Base-by-base conservation (phyloP, 2,888 invertebrate species). In the Tromatobia lineatoria region DNA sequence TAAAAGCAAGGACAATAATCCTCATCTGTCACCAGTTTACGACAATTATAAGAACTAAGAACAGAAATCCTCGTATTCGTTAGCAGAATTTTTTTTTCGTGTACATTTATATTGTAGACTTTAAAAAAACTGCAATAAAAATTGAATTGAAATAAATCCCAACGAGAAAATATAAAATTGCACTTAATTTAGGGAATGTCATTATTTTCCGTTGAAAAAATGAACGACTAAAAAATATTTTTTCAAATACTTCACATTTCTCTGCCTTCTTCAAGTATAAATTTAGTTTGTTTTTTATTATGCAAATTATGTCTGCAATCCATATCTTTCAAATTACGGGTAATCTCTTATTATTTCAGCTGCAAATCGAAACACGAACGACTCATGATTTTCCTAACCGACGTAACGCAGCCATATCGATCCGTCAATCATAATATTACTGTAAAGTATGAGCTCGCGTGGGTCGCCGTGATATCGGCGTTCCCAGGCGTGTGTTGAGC, bases 401-500 rank as follows among this genome's bases (percentile, higher is more conserved):
- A 25, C 25, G 57, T 23, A 4, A 23, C 25, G 25, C 57, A 2
- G 23, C 0, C 57, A 25, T 57, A 57, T 57, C 25, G 25, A 57
- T 1, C 57, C 57, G 11, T 15, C 18, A 52, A 52, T 52, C 50
- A 20, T 20, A 52, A 52, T 52, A 52, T 52, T 52, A n/a, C 50
- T 52, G 34, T 34, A 52, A 70, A 70, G 69, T 52, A 52, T 34
- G 29, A 10, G 18, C 13, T 11, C 34, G 20, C 50, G 20, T 52
- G 52, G 69, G 6, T n/a, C n/a, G 20, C 34, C 52, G 52, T 52
- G 52, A 70, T 71, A 71, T 71, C 70, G 38, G 34, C 52, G 11
- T 13, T 54, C 54, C 23, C 23, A 23, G 23, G 23, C 23, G 23
- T 54, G 54, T 10, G 23, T 54, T 23, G 54, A 38, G 54, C 38